Base-by-base conservation (phyloP, 2,888 invertebrate species). In the Dione juno region DNA sequence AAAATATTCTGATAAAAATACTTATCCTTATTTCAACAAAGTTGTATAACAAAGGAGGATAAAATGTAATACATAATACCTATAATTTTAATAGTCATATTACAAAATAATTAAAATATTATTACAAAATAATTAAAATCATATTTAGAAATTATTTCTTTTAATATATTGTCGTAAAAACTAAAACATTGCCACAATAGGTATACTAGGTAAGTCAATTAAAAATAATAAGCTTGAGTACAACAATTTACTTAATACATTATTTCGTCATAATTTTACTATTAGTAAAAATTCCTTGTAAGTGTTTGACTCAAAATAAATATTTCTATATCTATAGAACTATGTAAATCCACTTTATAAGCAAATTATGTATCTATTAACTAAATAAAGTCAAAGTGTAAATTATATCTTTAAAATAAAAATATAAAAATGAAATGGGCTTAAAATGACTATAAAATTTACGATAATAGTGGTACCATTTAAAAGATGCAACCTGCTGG, bases 181-280 rank as follows among this genome's bases (percentile, higher is more conserved):
- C 57, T 11, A 48, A 10, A 50, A 50, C 3, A 40, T 40, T 40
- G 40, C 11, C 19, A 50, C 50, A 19, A 50, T 50, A 1, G 50
- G 10, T 10, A 48, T 48, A 16, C 16, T 8, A 28, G 21, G 28
- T n/a, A n/a, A 9, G 2, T 14, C 28, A 21, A 35, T 57, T 35
- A 54, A 16, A 11, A 37, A 54, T 37, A 57, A 54, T 54, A 37
- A 54, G n/a, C 28, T n/a, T 13, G 14, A 35, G 28, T 28, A 35
- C 9, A 52, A 53, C 53, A 53, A 53, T 53, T 53, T 14, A 54
- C 35, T 28, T 54, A 37, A 54, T 54, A 37, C 8, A 35, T 54
- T 54, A 7, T 54, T 37, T 37, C 54, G 37, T 54, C 54, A 54
- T 10, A 8, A n/a, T 35, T 9, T 3, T 1, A 16, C 14, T 35